Conservation (phyloP, 1,140 invertebrate species). For the Copidosoma floridanum region DNA sequence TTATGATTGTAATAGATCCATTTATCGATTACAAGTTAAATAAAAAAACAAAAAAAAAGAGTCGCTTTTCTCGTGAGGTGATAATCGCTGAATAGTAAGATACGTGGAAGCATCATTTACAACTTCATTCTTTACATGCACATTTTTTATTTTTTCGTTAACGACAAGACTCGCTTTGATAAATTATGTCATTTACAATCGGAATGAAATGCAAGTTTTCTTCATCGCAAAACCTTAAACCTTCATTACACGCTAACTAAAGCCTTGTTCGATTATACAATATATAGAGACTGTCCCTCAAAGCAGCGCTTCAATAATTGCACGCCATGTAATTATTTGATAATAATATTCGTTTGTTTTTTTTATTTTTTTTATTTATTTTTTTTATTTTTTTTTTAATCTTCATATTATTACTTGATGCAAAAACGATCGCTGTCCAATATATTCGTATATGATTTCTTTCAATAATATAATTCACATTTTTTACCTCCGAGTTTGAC, state of each 20-base stretch:
- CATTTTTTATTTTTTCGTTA: neutral
- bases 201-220: constrained; percentile 4
- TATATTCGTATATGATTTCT: neutral
- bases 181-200: constrained; percentile 19
- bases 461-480: constrained; percentile 1
- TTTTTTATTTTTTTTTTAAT: too few relatives aligned
- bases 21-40: constrained; percentile 14
- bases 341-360: neutral
- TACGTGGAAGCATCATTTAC: constrained; percentile 5
- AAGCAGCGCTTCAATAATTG: constrained; percentile 23
- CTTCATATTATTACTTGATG: too few relatives aligned
- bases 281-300: too few relatives aligned
- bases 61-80: neutral
- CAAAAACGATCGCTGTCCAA: too few relatives aligned
- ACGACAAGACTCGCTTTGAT: constrained; percentile 16
- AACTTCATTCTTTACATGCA: constrained; percentile 5
- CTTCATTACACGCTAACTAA: constrained; percentile 5
- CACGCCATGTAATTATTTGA: constrained; percentile 14
- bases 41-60: too few relatives aligned
- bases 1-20: constrained; percentile 5
- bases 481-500: constrained; percentile 15
- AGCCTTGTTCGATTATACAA: constrained; percentile 5
- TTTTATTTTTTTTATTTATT: constrained; percentile 4
- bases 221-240: neutral
- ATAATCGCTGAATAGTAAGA: constrained; percentile 3